phyloP scores from a whole-genome alignment of 2,888 invertebrate species.

The Lordiphosa andalusiaca region DNA sequence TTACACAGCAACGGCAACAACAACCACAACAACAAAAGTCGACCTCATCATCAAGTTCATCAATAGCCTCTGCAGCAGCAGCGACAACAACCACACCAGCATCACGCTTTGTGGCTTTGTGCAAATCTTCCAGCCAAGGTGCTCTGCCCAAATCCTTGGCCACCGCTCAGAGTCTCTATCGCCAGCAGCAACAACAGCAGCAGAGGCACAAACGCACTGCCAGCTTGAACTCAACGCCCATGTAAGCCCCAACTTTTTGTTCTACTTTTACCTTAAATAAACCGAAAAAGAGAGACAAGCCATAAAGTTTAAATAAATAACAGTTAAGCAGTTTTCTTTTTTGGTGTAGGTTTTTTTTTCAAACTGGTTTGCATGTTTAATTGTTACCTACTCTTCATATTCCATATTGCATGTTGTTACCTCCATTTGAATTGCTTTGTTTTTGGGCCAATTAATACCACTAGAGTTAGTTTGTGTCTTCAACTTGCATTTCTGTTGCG shows the following conservation, averaged over 20 bases:
- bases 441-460: neutral
- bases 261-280: neutral
- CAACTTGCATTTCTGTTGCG: slow-evolving; percentile 25
- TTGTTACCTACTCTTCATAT: slow-evolving; percentile 20
- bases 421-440: slow-evolving; percentile 17
- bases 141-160: slow-evolving; percentile 59
- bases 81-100: slow-evolving; percentile 25
- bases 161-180: slow-evolving; percentile 57
- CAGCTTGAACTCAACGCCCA: slow-evolving; percentile 60
- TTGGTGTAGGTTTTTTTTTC: slow-evolving; percentile 61
- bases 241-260: slow-evolving; percentile 46
- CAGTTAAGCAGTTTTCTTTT: slow-evolving; percentile 22
- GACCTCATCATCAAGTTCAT: slow-evolving; percentile 25
- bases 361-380: slow-evolving; percentile 64
- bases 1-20: slow-evolving; percentile 61
- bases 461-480: neutral
- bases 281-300: neutral
- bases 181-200: slow-evolving; percentile 43
- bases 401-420: slow-evolving; percentile 31
- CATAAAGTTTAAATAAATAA: slow-evolving; percentile 9
- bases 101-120: slow-evolving; percentile 50
- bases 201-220: slow-evolving; percentile 55
- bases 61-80: slow-evolving; percentile 20
- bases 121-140: slow-evolving; percentile 64
- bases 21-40: slow-evolving; percentile 42